These are phyloP conservation scores for Notodonta dromedarius DNA, from an alignment of 2,888 invertebrate genomes.

Conservation along the genomic window DNA sequence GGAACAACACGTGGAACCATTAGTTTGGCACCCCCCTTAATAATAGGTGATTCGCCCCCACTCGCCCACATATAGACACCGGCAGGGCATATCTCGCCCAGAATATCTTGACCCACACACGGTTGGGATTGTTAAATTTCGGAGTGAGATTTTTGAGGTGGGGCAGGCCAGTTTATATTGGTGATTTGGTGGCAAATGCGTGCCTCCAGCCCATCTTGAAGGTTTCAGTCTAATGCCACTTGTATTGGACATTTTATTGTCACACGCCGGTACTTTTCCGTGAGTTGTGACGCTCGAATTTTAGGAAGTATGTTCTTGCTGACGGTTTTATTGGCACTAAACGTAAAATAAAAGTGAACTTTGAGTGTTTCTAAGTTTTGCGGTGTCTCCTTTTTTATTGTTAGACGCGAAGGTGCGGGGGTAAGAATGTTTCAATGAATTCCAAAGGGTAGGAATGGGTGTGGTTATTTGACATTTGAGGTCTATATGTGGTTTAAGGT, in stretches of 20 bases:
- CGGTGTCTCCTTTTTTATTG: constrained; percentile 61
- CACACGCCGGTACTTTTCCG: constrained; percentile 71
- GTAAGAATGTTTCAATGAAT: constrained; percentile 30
- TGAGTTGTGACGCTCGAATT: constrained; percentile 71
- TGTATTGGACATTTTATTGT: constrained; percentile 79
- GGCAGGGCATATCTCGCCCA: constrained; percentile 49
- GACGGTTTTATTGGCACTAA: constrained; percentile 78
- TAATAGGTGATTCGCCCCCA: constrained; percentile 76
- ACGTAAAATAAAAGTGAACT: constrained; percentile 70
- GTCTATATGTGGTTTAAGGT: not conserved
- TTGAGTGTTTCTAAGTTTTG: constrained; percentile 71
- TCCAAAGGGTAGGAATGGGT: constrained; percentile 32
- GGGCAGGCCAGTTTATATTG: constrained; percentile 46
- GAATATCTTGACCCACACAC: constrained; percentile 42
- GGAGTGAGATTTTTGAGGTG: constrained; percentile 22
- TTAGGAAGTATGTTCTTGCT: constrained; percentile 69
- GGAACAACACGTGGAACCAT: constrained; percentile 75
- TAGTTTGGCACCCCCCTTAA: constrained; percentile 80
- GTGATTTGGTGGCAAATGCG: constrained; percentile 60
- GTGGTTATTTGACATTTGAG: not conserved
- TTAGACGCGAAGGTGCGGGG: constrained; percentile 38
- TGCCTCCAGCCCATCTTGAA: constrained; percentile 70
- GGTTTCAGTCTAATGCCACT: constrained; percentile 77
- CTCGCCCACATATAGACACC: constrained; percentile 56
- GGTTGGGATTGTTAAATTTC: constrained; percentile 5